Conservation (phyloP, 2,113 vertebrate species). For the Puffinus mauretanicus region DNA sequence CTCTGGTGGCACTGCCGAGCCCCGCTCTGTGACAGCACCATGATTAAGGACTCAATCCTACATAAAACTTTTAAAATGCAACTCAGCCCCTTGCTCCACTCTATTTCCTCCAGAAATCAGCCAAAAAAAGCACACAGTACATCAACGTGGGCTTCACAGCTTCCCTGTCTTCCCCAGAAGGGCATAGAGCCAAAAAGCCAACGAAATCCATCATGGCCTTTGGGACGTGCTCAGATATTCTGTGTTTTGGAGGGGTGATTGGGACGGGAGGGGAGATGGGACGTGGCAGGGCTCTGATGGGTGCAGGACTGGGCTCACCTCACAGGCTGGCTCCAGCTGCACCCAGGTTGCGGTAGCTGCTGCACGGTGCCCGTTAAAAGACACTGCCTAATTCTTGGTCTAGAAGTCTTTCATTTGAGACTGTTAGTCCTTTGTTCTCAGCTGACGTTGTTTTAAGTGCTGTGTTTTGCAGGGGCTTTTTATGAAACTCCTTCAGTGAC, state of each 20-base stretch:
- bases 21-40: not conserved
- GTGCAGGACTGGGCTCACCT: not conserved
- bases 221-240: not conserved
- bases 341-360: not conserved
- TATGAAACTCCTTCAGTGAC: conserved; percentile 21
- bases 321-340: not conserved
- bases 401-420: not conserved
- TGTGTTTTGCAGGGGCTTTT: not conserved
- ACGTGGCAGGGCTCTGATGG: not conserved
- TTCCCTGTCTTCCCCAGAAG: not conserved
- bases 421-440: not conserved
- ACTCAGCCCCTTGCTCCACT: not conserved
- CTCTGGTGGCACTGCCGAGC: not conserved
- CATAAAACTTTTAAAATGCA: not conserved
- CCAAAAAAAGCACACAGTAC: not conserved
- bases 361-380: not conserved
- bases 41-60: not conserved
- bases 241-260: not conserved
- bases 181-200: not conserved
- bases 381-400: not conserved
- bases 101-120: not conserved
- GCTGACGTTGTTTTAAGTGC: not conserved
- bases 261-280: not conserved
- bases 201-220: not conserved
- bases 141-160: not conserved